Percentiles rank a stretch among this genome's conserved stretches.
Evolutionary conservation across 2,888 invertebrate genomes (phyloP).

Genomic region (Agrotis segetum): DNA sequence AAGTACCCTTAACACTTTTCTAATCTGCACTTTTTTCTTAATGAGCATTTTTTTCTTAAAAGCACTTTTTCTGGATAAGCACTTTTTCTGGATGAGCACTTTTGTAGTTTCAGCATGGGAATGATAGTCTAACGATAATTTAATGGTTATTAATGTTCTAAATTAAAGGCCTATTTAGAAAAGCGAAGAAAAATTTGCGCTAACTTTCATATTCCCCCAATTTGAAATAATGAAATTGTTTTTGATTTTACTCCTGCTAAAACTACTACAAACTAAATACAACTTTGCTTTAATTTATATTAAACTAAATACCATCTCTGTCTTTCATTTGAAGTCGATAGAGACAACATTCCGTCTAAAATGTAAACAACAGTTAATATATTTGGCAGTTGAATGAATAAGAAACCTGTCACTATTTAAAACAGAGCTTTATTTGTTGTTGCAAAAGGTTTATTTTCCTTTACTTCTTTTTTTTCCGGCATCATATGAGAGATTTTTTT

Average conservation of each 20-base stretch:
- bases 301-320: too few species aligned
- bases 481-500: neutral
- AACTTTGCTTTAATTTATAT: neutral
- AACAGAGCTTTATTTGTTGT: neutral
- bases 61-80: slow-evolving; percentile 5
- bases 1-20: slow-evolving; percentile 53
- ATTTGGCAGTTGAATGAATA: neutral
- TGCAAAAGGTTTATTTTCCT: neutral
- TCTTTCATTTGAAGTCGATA: neutral
- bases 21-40: slow-evolving; percentile 17
- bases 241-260: neutral
- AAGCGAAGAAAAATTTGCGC: too few species aligned
- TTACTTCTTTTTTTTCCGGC: too few species aligned
- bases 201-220: too few species aligned
- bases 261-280: neutral
- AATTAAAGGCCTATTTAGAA: too few species aligned
- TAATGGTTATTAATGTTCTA: neutral
- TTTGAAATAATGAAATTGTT: too few species aligned
- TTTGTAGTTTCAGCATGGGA: slow-evolving; percentile 28
- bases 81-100: slow-evolving; percentile 5
- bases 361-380: neutral
- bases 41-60: neutral
- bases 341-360: neutral
- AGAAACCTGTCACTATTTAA: neutral
- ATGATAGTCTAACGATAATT: slow-evolving; percentile 8